Evolutionary conservation across 2,797 vertebrate species (phyloP).

Genomic region (Heliangelus exortis): DNA sequence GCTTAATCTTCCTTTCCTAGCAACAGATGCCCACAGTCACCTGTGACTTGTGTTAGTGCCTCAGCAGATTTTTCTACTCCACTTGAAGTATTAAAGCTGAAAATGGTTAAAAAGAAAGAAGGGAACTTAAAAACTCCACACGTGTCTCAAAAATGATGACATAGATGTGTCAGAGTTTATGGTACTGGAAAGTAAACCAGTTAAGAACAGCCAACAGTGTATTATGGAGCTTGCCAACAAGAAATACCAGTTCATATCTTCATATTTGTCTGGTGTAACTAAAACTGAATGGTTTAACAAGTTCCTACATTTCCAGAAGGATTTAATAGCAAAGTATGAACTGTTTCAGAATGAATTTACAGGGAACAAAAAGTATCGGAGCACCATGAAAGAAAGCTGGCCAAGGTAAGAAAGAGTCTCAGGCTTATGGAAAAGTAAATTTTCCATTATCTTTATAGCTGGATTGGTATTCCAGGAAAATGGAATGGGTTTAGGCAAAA

Average conservation of each 20-base stretch:
- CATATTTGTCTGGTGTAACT: conserved; percentile 52
- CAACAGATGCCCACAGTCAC: not conserved
- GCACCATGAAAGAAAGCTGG: conserved; percentile 74
- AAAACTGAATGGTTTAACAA: conserved; percentile 60
- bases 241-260: not conserved
- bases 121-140: not conserved
- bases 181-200: not conserved
- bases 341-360: conserved; percentile 27
- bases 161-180: conserved; percentile 38
- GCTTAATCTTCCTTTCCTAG: not conserved
- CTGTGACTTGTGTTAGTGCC: not conserved
- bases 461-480: not conserved
- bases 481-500: not conserved
- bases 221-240: not conserved
- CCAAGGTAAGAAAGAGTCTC: conserved; percentile 62
- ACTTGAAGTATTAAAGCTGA: not conserved
- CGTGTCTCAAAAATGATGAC: conserved; percentile 13
- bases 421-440: not conserved
- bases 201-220: not conserved
- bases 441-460: not conserved
- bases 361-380: conserved; percentile 48
- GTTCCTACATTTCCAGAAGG: conserved; percentile 68
- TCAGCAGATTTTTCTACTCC: not conserved
- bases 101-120: not conserved
- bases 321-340: conserved; percentile 59